These are phyloP conservation scores for Pelmatolapia mariae DNA, from an alignment of 2,113 vertebrate genomes.

Conservation along the genomic window DNA sequence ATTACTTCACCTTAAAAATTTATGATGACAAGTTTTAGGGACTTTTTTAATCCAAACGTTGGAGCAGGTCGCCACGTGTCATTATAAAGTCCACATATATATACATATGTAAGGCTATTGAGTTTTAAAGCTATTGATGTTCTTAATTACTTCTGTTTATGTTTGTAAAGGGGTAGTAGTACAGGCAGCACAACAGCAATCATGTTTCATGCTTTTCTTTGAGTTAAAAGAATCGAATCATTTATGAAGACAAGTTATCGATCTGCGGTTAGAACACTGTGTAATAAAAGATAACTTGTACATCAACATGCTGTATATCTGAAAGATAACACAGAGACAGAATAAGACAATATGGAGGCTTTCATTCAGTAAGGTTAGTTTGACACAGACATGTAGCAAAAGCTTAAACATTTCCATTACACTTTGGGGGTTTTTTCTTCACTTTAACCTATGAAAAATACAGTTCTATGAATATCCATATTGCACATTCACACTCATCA, in stretches of 20 bases:
- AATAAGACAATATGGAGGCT: background rate
- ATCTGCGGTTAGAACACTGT: background rate
- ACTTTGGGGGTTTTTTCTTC: rapidly evolving
- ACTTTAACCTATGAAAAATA: background rate
- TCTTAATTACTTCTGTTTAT: background rate
- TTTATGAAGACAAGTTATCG: background rate
- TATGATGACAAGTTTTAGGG: background rate
- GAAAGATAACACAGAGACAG: background rate
- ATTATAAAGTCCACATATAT: background rate
- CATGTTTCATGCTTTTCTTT: background rate
- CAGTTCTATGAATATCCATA: background rate
- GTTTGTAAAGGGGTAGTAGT: background rate
- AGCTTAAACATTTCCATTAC: background rate
- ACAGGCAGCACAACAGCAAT: background rate
- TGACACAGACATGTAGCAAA: background rate
- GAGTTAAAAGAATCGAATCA: background rate
- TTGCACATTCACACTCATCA: background rate
- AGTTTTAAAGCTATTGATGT: rapidly evolving
- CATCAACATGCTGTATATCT: background rate
- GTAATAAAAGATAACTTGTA: background rate
- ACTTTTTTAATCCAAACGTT: background rate
- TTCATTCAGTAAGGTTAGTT: background rate
- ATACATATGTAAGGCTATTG: background rate
- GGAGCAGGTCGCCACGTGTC: rapidly evolving
- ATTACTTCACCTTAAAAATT: background rate